phyloP scores from a whole-genome alignment of 2,888 invertebrate species.

The Drepanosiphum platanoidis region DNA sequence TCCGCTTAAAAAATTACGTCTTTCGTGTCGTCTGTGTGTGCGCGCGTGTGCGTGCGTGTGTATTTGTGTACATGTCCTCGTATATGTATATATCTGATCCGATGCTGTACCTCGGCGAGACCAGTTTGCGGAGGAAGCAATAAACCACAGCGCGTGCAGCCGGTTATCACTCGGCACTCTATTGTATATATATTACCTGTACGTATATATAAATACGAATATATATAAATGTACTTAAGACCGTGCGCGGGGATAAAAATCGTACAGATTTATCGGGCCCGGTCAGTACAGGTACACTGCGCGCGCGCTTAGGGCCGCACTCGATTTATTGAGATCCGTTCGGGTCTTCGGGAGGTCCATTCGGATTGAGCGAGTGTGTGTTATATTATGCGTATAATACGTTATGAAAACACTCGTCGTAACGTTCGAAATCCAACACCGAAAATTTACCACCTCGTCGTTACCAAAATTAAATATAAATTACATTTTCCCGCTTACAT shows the following conservation, averaged over 20 bases:
- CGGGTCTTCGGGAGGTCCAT: slow-evolving; percentile 15
- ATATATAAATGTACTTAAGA: not conserved
- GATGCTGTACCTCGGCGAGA: slow-evolving; percentile 23
- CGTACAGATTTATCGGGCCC: slow-evolving; percentile 57
- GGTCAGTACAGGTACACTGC: not conserved
- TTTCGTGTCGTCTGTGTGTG: not conserved
- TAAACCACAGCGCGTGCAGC: slow-evolving; percentile 61
- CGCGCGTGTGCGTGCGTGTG: not conserved
- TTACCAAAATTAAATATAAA: slow-evolving; percentile 42
- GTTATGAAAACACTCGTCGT: not conserved
- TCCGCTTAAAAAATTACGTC: slow-evolving; percentile 52
- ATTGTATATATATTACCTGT: slow-evolving; percentile 22
- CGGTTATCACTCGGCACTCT: slow-evolving; percentile 59
- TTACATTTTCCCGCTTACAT: not conserved
- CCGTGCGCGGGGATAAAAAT: slow-evolving; percentile 56
- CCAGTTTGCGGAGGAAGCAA: slow-evolving; percentile 61
- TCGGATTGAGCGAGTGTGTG: not conserved
- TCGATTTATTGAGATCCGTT: slow-evolving; percentile 54
- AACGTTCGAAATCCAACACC: slow-evolving; percentile 40
- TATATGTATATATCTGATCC: not conserved
- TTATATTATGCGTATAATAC: not conserved
- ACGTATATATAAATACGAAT: not conserved
- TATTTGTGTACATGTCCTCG: not conserved
- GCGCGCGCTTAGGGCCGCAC: slow-evolving; percentile 17
- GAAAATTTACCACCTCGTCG: slow-evolving; percentile 36